Evolutionary conservation across 2,797 vertebrate genomes (phyloP), one percentile per base, ranked within the genome.

Genomic region (Kryptolebias ocellatus): DNA sequence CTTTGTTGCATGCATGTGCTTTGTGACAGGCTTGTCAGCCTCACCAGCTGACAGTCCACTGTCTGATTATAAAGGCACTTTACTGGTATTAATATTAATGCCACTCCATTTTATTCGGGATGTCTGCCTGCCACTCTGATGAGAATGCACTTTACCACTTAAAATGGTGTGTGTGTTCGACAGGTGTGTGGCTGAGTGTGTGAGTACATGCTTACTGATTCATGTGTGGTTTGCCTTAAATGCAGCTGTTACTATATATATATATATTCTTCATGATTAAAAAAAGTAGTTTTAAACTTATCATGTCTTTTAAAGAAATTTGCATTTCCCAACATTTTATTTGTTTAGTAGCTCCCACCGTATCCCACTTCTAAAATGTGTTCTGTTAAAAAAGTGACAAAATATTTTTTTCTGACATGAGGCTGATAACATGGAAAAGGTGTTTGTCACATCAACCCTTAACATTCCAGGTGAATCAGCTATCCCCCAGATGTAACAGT

Each of bases 41-140:
- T 76, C 87, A 86, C 87, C 83, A 87, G 70, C 90, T 93, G 92
- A 93, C 91, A 92, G 88, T 82, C 84, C 87, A 87, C 87, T 89
- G 88, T 93, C 91, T 93, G 92, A 94, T 94, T 94, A 92, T 92
- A 89, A 92, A 92, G 91, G 93, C 94, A 95, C 93, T 95, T 94
- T 93, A 92, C 80, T 84, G 81, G 81, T 88, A 94, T 94, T 93
- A 93, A 95, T 95, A 94, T 95, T 94, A 94, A 95, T 94, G 91
- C 85, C 87, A 91, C 91, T 94, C 89, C 91, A 91, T 92, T 94
- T 93, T 94, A 93, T 93, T 93, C 92, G 86, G 90, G 92, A 93
- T 90, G 92, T 93, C 93, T 92, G 91, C 91, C 90, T 94, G 91
- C 90, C 91, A 94, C 89, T 91, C 87, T 70, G 78, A 91, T 86